Evolutionary conservation across 2,888 invertebrate genomes (phyloP), one percentile per base, ranked within the genome.

Genomic region (Drosophila paranaensis): DNA sequence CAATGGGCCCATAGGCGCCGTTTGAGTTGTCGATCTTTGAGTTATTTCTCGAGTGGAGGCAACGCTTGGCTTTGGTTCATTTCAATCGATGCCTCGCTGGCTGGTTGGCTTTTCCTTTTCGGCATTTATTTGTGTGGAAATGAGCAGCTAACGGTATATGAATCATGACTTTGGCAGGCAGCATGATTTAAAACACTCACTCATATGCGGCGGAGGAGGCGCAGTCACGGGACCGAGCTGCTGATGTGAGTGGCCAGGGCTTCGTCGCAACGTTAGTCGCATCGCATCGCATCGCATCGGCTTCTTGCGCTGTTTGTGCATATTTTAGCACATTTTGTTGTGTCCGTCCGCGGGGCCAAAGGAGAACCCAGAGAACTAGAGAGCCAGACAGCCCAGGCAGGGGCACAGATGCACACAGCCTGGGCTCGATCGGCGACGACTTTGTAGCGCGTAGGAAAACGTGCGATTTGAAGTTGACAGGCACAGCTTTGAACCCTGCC

Each of bases 161-260:
- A 92, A 91, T 92, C 92, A 92, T 91, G 92, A 91, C 91, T 90
- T 89, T 91, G 91, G 89, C 90, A 92, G 88, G 85, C 91, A 86
- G 82, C 91, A 90, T 91, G 91, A 90, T 92, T 90, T 90, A 84
- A 85, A 90, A 86, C 90, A 86, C 89, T 89, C 87, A 89, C 86
- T 89, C 88, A 88, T 86, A 88, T 78, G 85, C 69, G 70, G 72
- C 60, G 70, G 55, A 55, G 70, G 60, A 60, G 35, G 25, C 33
- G 39, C 66, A 54, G 43, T 16, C 48, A 37, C 48, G 40, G 55
- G 33, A 16, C 53, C 25, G 54, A 27, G 46, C 46, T 63, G 39
- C 56, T 13, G 50, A 55, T 70, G 56, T 71, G 58, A 72, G 71
- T 81, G 81, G 62, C 77, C 66, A 67, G 77, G 70, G 76, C 77